A percentile compares a stretch with the other conserved stretches of the same genome.
phyloP scores from a whole-genome alignment of 2,888 invertebrate genomes.

The Calameuta pallipes region DNA sequence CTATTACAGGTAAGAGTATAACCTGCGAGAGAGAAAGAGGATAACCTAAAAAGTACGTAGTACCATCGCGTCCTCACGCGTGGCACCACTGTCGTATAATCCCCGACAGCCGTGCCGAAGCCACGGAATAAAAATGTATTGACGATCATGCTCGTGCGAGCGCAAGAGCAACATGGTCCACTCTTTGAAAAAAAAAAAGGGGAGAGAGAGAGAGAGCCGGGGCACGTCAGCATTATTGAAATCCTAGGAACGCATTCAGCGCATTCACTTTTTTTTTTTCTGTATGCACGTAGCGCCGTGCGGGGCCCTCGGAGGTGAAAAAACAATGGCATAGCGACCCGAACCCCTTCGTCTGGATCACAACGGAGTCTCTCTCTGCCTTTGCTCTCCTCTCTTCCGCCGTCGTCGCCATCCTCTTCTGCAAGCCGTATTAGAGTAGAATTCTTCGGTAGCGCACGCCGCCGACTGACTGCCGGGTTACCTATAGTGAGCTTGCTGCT shows the following conservation, averaged over 20 bases:
- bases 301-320: constrained; percentile 30
- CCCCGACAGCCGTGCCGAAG: too few species aligned
- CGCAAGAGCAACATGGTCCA: constrained; percentile 2
- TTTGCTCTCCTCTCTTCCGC: constrained; percentile 24
- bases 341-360: constrained; percentile 27
- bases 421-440: background rate
- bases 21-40: too few species aligned
- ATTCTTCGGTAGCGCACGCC: constrained; percentile 17
- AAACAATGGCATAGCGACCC: constrained; percentile 29
- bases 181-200: constrained; percentile 7
- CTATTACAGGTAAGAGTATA: too few species aligned
- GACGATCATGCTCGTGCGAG: background rate
- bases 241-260: constrained; percentile 28
- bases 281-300: constrained; percentile 11
- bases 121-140: background rate
- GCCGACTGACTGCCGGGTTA: constrained; percentile 19
- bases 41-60: too few species aligned
- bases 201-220: background rate
- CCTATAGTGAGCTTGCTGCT: constrained; percentile 41
- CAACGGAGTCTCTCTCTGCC: constrained; percentile 28
- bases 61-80: too few species aligned
- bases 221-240: constrained; percentile 23
- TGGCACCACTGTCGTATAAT: too few species aligned
- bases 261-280: constrained; percentile 9
- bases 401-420: constrained; percentile 24